These are phyloP conservation scores for Scelioninae gen. 1 DNA, from an alignment of 2,888 invertebrate species.

Conservation along the genomic window DNA sequence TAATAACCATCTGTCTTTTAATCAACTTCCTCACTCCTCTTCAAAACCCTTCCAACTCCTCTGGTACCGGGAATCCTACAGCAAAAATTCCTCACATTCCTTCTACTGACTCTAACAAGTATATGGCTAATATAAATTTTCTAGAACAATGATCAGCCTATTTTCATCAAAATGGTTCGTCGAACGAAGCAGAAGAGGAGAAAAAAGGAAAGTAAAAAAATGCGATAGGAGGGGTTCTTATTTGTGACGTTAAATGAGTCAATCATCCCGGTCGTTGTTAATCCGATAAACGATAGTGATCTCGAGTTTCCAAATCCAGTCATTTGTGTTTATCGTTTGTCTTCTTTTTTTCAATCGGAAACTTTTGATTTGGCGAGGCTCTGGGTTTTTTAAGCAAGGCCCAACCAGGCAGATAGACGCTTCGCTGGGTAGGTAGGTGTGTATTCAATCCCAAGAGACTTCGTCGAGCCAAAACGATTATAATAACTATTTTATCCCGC, in stretches of 20 bases:
- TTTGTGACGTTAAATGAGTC: constrained; percentile 63
- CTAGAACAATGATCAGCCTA: constrained; percentile 61
- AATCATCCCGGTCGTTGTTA: constrained; percentile 69
- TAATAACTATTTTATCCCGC: constrained; percentile 84
- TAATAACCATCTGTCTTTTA: constrained; percentile 44
- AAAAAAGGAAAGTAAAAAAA: constrained; percentile 16
- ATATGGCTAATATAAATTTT: constrained; percentile 45
- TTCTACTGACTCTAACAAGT: background rate
- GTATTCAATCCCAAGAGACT: constrained; percentile 68
- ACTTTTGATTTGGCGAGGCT: constrained; percentile 65
- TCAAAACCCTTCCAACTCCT: constrained; percentile 23
- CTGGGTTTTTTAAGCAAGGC: constrained; percentile 53
- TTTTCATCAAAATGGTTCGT: constrained; percentile 50
- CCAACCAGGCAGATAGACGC: constrained; percentile 41
- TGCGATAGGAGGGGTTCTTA: constrained; percentile 14
- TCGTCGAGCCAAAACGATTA: constrained; percentile 82
- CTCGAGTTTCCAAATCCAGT: constrained; percentile 77
- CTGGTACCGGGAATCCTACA: constrained; percentile 38
- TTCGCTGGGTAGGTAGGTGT: constrained; percentile 63
- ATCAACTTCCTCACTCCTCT: constrained; percentile 39
- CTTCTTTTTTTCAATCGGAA: constrained; percentile 68
- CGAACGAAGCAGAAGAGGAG: background rate
- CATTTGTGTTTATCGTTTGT: constrained; percentile 75
- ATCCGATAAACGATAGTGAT: constrained; percentile 75
- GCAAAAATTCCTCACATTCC: constrained; percentile 42